A percentile compares a stretch with the other conserved stretches of the same genome.
Evolutionary conservation across 2,113 vertebrate genomes (phyloP).

Genomic region (Albula glossodonta): DNA sequence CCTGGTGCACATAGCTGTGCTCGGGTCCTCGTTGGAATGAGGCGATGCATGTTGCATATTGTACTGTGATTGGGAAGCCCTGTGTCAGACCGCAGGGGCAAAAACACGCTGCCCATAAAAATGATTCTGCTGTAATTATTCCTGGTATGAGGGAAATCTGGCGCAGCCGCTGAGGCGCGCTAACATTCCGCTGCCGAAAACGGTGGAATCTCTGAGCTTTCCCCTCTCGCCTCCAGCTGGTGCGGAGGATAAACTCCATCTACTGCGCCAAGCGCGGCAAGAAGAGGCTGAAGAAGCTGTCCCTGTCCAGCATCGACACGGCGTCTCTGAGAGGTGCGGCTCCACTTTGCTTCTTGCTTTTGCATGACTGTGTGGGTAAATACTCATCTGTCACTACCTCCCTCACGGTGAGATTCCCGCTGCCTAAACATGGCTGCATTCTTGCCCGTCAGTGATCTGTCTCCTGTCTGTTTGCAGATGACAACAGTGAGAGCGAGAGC

Average conservation of each 20-base stretch:
- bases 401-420: constrained; percentile 27
- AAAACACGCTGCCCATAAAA: background rate
- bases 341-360: constrained; percentile 20
- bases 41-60: constrained; percentile 21
- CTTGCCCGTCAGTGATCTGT: constrained; percentile 46
- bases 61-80: background rate
- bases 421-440: background rate
- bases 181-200: background rate
- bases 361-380: constrained; percentile 28
- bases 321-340: constrained; percentile 84
- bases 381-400: constrained; percentile 43
- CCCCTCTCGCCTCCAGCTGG: constrained; percentile 76
- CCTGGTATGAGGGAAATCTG: background rate
- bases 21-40: constrained; percentile 19
- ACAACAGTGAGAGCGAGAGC: constrained; percentile 98
- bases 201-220: constrained; percentile 26
- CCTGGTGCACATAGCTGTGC: too few species aligned
- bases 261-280: constrained; percentile 97
- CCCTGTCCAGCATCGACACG: constrained; percentile 89
- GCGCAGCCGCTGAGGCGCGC: background rate
- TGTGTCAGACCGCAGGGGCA: constrained; percentile 12
- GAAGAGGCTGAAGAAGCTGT: constrained; percentile 94
- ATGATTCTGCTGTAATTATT: background rate
- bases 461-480: constrained; percentile 77
- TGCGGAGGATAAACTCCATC: constrained; percentile 98